Conservation (phyloP, 2,113 vertebrate species). For the Promerops cafer region DNA sequence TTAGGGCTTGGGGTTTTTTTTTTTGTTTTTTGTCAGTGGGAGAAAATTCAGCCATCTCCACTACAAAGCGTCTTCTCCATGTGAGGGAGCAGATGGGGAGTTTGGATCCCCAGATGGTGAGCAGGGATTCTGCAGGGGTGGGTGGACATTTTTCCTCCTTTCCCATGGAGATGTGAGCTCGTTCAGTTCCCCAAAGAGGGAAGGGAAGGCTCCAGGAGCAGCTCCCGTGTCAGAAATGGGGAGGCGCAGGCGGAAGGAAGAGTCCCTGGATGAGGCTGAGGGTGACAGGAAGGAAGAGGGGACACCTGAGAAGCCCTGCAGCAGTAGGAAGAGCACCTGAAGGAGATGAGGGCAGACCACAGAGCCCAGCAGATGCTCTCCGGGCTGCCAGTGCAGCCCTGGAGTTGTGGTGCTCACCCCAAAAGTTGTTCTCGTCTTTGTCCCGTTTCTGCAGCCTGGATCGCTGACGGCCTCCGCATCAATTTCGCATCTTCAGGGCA, state of each 20-base stretch:
- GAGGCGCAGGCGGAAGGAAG: neutral
- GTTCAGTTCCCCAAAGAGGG: fast-evolving
- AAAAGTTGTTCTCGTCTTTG: fast-evolving
- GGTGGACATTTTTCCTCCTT: neutral
- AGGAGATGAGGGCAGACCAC: neutral
- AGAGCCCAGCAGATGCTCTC: neutral
- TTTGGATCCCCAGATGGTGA: neutral
- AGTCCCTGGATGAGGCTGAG: neutral
- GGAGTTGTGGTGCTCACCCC: neutral
- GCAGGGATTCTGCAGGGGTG: neutral
- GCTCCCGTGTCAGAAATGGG: neutral
- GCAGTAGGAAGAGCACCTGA: too few species aligned
- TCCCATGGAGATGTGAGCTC: neutral
- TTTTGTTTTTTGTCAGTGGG: conserved; percentile 22
- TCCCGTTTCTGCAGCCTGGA: neutral
- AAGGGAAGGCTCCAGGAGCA: neutral
- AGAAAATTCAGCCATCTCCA: conserved; percentile 4
- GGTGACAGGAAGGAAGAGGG: neutral
- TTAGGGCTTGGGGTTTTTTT: neutral
- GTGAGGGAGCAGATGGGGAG: neutral
- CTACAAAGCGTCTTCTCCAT: neutral
- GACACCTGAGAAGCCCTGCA: neutral
- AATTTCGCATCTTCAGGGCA: neutral
- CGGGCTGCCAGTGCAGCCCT: neutral
- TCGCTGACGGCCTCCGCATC: fast-evolving